Evolutionary conservation across 2,113 vertebrate species (phyloP).

Genomic region (Mohoua ochrocephala): DNA sequence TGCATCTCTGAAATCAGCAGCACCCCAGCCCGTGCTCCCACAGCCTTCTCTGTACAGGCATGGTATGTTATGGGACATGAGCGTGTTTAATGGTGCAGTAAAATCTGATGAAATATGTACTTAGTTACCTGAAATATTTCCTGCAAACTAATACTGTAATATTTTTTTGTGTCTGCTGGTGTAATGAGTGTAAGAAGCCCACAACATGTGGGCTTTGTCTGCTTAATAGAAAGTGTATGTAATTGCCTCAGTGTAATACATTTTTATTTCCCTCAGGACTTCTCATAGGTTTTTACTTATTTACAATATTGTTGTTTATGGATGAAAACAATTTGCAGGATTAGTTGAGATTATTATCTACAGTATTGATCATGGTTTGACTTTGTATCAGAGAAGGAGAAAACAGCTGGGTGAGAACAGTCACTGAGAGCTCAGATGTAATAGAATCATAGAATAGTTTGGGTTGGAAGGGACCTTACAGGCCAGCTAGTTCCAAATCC

Average conservation of each 20-base stretch:
- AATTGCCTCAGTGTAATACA: not conserved
- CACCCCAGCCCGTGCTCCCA: fast-evolving
- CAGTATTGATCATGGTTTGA: not conserved
- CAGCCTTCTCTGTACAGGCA: not conserved
- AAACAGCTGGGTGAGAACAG: not conserved
- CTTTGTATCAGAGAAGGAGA: not conserved
- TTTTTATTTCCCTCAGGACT: not conserved
- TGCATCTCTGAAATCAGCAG: not conserved
- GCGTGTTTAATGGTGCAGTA: not conserved
- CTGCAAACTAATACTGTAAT: not conserved
- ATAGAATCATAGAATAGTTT: not conserved
- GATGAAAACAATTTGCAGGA: not conserved
- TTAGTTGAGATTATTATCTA: not conserved
- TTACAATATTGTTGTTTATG: not conserved
- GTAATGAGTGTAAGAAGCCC: not conserved
- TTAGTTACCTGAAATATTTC: constrained; percentile 1
- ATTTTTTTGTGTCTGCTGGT: not conserved
- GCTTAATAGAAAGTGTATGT: not conserved
- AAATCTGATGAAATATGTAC: not conserved
- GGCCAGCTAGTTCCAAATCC: not conserved
- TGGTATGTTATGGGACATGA: not conserved
- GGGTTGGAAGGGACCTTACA: not conserved
- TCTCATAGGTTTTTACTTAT: not conserved
- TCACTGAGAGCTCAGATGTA: not conserved
- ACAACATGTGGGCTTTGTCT: not conserved